Percentiles rank a stretch among this genome's conserved stretches.
Conservation (phyloP, 2,113 vertebrate species). For the Heterotilapia buettikoferi region DNA sequence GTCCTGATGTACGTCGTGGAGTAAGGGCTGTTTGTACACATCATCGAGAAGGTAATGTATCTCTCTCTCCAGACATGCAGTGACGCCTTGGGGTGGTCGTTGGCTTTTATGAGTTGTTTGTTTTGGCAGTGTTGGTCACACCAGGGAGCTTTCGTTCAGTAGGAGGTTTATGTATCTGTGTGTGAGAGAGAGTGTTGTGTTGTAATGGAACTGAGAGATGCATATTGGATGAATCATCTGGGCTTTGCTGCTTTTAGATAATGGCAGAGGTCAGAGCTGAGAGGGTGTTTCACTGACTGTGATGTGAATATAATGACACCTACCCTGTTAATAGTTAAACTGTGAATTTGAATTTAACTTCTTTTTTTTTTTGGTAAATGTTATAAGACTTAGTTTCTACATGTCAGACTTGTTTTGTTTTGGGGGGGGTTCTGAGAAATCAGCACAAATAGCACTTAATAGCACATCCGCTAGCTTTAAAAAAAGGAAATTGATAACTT, state of each 20-base stretch:
- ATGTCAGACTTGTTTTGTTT: background rate
- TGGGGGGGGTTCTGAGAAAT: background rate
- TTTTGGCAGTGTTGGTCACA: constrained; percentile 26
- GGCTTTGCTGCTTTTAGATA: background rate
- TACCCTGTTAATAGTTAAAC: background rate
- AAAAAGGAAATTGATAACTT: background rate
- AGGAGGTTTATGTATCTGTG: background rate
- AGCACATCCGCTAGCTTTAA: background rate
- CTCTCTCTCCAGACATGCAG: background rate
- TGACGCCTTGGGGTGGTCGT: background rate
- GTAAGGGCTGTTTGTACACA: background rate
- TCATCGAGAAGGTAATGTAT: constrained; percentile 27
- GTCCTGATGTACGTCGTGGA: background rate
- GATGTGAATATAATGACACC: background rate
- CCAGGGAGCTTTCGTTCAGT: background rate
- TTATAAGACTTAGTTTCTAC: background rate
- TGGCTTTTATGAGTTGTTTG: constrained; percentile 11
- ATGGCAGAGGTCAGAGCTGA: background rate
- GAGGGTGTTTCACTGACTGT: background rate
- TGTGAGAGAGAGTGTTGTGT: background rate
- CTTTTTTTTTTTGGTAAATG: background rate
- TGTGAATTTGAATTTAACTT: background rate
- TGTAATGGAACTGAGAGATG: background rate
- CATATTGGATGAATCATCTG: background rate
- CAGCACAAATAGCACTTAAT: background rate